Base-by-base conservation (phyloP, 2,888 invertebrate genomes). In the Aphidoletes aphidimyza region DNA sequence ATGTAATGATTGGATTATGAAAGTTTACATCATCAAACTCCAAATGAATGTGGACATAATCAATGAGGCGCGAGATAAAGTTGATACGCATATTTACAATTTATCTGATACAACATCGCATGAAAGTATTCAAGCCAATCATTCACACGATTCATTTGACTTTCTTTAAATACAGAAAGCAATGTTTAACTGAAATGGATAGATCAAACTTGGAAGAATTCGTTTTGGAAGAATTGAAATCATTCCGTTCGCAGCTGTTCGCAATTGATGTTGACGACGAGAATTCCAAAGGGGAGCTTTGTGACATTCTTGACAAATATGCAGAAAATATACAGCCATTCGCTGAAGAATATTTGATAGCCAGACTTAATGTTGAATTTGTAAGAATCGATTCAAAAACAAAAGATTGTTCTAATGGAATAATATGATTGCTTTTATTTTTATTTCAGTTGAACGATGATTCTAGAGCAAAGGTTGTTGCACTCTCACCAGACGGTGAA, bases 401-500 rank as follows among this genome's bases (percentile, higher is more conserved):
- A 37, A 37, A n/a, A n/a, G 1, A 78, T 78, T 36, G 19, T 5
- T n/a, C 37, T 37, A 39, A 26, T n/a, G 17, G n/a, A 39, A 17
- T 22, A 34, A 81, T 37, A 19, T 83, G 0, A 36, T 37, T 37
- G 3, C 36, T 83, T 37, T 39, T 83, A 0, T n/a, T 42, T 83
- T n/a, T 14, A 26, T 83, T 69, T 69, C 14, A 83, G 83, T 47
- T 83, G n/a, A 83, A 83, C 19, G 30, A 83, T 34, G 45, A 45
- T 5, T 9, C n/a, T 14, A 22, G 8, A 26, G 0, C 42, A 0
- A 22, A 42, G 6, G 83, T 83, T 0, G 30, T 2, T 30, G 3
- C 0, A 14, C 47, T 26, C 11, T 69, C 2, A 26, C 19, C 22
- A 26, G 42, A 83, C 17, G 83, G 22, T 26, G 42, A 42, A 0